Conservation (phyloP, 1,140 invertebrate species). For the Tenebrio molitor region DNA sequence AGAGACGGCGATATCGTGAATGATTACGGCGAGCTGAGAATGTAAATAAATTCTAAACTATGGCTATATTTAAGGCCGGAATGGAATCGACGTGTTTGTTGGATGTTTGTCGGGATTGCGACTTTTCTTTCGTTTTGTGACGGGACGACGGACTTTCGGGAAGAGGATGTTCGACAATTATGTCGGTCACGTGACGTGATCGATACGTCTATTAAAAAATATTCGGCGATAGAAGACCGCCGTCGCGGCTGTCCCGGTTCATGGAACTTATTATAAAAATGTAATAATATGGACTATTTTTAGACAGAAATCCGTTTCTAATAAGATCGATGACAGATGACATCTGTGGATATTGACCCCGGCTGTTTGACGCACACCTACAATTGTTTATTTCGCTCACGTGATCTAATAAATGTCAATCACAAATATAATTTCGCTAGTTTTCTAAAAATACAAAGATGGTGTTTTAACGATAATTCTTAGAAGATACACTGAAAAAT, state of each 20-base stretch:
- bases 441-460: conserved; percentile 25
- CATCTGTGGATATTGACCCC: conserved; percentile 28
- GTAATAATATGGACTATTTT: conserved; percentile 25
- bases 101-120: background rate
- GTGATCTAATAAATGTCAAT: conserved; percentile 18
- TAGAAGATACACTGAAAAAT: conserved; percentile 22
- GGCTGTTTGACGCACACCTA: conserved; percentile 2
- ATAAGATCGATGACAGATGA: conserved; percentile 23
- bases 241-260: too few relatives aligned
- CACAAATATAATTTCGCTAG: background rate
- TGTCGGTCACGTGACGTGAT: conserved; percentile 9
- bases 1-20: conserved; percentile 25
- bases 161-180: background rate
- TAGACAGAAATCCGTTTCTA: background rate
- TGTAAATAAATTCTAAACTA: conserved; percentile 35
- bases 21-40: conserved; percentile 7
- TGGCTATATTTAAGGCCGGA: conserved; percentile 22
- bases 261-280: conserved; percentile 34
- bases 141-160: background rate
- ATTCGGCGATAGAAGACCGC: too few relatives aligned
- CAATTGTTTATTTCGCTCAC: conserved; percentile 29
- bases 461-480: background rate
- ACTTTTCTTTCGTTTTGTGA: too few relatives aligned
- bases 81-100: conserved; percentile 2
- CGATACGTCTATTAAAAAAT: background rate